A percentile compares a stretch with the other conserved stretches of the same genome.
phyloP scores from a whole-genome alignment of 2,113 vertebrate genomes.

The Solea solea region DNA sequence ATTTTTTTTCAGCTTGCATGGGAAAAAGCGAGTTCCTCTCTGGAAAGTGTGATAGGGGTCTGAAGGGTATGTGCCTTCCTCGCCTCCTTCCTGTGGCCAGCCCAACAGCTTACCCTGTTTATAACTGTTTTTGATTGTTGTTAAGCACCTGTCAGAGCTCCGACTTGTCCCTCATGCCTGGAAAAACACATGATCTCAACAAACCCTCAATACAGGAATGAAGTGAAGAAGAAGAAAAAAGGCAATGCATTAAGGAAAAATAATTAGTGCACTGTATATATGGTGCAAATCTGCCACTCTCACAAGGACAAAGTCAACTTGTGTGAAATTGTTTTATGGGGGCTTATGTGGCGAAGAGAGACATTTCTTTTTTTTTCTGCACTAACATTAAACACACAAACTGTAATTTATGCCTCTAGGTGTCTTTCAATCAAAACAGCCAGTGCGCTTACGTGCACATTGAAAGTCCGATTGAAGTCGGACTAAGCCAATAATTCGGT shows the following conservation, averaged over 20 bases:
- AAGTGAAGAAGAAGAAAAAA: conserved; percentile 25
- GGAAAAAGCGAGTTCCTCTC: conserved; percentile 69
- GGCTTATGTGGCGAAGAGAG: conserved; percentile 7
- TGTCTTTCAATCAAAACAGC: conserved; percentile 22
- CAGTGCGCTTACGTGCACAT: too few species aligned
- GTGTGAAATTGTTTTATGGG: conserved; percentile 28
- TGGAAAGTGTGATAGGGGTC: conserved; percentile 78
- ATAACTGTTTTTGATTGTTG: conserved; percentile 76
- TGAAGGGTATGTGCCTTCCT: conserved; percentile 60
- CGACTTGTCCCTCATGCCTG: conserved; percentile 58
- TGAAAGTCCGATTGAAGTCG: too few species aligned
- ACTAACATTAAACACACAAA: conserved; percentile 42
- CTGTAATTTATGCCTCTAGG: too few species aligned
- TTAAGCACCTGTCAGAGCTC: conserved; percentile 76
- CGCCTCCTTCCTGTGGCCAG: conserved; percentile 64
- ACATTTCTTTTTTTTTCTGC: conserved; percentile 21
- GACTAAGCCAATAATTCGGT: too few species aligned
- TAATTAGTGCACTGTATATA: conserved; percentile 27
- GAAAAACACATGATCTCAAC: conserved; percentile 78
- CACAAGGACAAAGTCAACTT: conserved; percentile 48
- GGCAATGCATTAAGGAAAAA: conserved; percentile 55
- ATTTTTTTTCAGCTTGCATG: conserved; percentile 44
- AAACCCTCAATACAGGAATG: conserved; percentile 59
- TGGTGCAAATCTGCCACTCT: conserved; percentile 37
- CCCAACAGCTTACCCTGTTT: conserved; percentile 67